Conservation (phyloP, 2,888 invertebrate genomes). For the Hirtodrosophila trivittata region DNA sequence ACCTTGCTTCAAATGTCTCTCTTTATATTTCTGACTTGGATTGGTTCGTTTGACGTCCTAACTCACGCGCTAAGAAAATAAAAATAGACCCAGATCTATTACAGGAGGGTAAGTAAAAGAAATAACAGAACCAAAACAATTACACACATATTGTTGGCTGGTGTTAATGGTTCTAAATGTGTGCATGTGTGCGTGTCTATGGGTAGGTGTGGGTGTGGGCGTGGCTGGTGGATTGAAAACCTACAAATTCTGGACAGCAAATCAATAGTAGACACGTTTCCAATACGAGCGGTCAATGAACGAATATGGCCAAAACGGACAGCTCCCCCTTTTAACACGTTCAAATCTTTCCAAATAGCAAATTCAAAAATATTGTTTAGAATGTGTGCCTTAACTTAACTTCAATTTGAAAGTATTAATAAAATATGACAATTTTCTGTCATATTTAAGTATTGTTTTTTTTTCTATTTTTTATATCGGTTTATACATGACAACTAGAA, state of each 20-base stretch:
- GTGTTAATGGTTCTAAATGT: constrained; percentile 24
- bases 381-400: no score
- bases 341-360: no score
- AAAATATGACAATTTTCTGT: no score
- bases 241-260: constrained; percentile 33
- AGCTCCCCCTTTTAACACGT: background rate
- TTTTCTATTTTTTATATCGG: no score
- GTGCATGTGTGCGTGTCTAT: background rate
- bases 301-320: constrained; percentile 1
- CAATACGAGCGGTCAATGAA: constrained; percentile 3
- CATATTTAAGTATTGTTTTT: no score
- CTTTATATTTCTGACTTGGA: background rate
- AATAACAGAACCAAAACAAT: no score
- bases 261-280: constrained; percentile 47
- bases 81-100: background rate
- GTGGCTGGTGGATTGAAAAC: constrained; percentile 21
- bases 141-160: no score
- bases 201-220: background rate
- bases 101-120: no score
- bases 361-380: no score
- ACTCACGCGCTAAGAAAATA: constrained; percentile 3
- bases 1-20: background rate
- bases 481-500: no score
- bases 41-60: constrained; percentile 4
- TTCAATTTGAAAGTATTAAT: no score